These are phyloP conservation scores for Silurus glanis DNA, from an alignment of 2,113 vertebrate genomes.

Conservation along the genomic window DNA sequence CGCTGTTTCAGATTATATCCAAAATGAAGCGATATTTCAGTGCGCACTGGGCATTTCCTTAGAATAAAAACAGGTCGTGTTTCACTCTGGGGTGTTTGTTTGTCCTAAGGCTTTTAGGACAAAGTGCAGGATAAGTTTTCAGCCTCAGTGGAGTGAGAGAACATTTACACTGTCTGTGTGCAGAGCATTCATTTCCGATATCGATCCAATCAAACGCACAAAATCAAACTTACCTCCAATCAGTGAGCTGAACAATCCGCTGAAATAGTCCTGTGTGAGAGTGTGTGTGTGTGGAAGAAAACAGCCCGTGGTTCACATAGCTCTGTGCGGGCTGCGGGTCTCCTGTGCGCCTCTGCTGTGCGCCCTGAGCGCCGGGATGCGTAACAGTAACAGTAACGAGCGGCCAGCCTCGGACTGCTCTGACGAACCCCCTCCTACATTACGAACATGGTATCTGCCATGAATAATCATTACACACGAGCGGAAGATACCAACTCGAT, in stretches of 20 bases:
- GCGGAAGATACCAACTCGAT: background rate
- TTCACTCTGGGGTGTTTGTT: background rate
- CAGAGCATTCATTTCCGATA: background rate
- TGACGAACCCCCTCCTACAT: constrained; percentile 4
- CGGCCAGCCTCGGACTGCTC: background rate
- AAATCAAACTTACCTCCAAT: constrained; percentile 23
- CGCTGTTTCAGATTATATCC: background rate
- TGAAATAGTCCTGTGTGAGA: constrained; percentile 24
- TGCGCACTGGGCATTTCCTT: background rate
- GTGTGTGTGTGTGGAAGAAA: no score
- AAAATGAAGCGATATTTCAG: background rate
- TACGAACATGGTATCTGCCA: constrained; percentile 27
- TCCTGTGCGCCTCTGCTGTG: background rate
- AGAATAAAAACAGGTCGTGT: background rate
- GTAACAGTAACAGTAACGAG: background rate
- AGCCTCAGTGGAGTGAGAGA: background rate
- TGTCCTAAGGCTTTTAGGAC: background rate
- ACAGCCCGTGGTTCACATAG: constrained; percentile 21
- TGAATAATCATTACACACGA: background rate
- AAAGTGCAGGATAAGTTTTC: constrained; percentile 24
- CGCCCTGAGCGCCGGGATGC: background rate
- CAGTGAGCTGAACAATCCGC: constrained; percentile 1
- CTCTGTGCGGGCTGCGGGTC: constrained; percentile 17
- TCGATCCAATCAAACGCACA: background rate
- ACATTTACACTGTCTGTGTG: no score